Conservation (phyloP, 2,113 vertebrate species). For the Galeopterus variegatus region DNA sequence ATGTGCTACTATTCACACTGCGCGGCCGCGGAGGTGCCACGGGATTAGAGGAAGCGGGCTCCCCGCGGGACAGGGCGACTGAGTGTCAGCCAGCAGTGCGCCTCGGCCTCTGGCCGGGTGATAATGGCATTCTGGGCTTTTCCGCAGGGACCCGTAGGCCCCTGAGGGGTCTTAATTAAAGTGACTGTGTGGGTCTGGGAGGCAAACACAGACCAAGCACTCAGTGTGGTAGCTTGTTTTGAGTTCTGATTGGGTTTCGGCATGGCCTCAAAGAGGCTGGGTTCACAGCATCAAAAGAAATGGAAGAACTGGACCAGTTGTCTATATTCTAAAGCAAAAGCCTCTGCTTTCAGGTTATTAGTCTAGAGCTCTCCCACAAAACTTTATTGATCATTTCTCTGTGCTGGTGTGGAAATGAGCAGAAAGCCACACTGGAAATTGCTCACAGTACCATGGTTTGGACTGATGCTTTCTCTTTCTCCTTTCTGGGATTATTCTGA, state of each 20-base stretch:
- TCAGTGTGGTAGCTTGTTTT: background rate
- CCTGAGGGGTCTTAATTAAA: conserved; percentile 73
- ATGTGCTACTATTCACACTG: conserved; percentile 71
- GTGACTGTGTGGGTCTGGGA: background rate
- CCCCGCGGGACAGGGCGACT: conserved; percentile 49
- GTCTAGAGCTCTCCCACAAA: background rate
- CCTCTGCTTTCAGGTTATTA: background rate
- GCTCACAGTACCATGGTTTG: background rate
- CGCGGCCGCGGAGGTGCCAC: background rate
- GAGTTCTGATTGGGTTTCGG: conserved; percentile 22
- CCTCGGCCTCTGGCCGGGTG: conserved; percentile 31
- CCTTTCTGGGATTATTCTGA: conserved; percentile 1
- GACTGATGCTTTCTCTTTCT: background rate
- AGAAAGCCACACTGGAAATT: background rate
- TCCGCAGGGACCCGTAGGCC: conserved; percentile 45
- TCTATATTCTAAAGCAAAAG: background rate
- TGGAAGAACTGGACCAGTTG: background rate
- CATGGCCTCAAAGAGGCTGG: background rate
- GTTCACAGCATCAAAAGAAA: background rate
- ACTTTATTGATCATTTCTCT: background rate
- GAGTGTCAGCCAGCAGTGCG: background rate
- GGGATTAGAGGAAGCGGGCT: conserved; percentile 64
- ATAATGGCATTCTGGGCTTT: conserved; percentile 72
- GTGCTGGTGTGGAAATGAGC: background rate
- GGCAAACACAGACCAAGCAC: conserved; percentile 3